These are phyloP conservation scores for Parotia lawesii DNA, from an alignment of 2,113 vertebrate species.

Conservation along the genomic window DNA sequence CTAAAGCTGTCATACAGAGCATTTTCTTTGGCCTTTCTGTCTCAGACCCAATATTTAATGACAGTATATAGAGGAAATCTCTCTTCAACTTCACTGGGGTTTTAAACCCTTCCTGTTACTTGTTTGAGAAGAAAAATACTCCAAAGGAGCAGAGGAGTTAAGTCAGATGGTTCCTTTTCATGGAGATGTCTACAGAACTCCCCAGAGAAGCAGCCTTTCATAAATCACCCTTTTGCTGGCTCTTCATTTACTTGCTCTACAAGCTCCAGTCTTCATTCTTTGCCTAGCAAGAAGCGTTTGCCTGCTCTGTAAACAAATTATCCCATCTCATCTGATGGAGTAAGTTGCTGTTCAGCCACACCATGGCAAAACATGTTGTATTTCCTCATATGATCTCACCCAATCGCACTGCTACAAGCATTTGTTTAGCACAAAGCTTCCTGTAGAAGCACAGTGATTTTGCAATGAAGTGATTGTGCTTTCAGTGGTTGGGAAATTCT, in stretches of 20 bases:
- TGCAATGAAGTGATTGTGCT: conserved; percentile 5
- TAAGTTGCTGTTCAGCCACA: background rate
- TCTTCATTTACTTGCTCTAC: background rate
- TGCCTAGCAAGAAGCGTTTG: background rate
- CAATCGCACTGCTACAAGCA: background rate
- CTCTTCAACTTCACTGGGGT: background rate
- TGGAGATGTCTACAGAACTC: rapidly evolving
- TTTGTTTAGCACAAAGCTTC: background rate
- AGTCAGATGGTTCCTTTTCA: background rate
- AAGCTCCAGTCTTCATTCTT: background rate
- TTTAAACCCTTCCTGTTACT: background rate
- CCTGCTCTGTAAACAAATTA: background rate
- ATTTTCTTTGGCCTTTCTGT: background rate
- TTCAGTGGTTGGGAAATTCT: conserved; percentile 14
- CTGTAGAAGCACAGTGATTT: background rate
- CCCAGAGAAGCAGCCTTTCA: background rate
- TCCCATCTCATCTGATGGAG: background rate
- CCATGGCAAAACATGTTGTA: background rate
- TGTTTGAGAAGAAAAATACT: background rate
- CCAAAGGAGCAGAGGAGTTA: background rate
- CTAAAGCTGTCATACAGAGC: background rate
- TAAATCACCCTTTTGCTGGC: background rate
- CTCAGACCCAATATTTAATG: background rate
- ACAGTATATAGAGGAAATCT: background rate
- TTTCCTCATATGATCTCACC: background rate